Conservation (phyloP, 2,888 invertebrate genomes). For the Frankliniella intonsa region DNA sequence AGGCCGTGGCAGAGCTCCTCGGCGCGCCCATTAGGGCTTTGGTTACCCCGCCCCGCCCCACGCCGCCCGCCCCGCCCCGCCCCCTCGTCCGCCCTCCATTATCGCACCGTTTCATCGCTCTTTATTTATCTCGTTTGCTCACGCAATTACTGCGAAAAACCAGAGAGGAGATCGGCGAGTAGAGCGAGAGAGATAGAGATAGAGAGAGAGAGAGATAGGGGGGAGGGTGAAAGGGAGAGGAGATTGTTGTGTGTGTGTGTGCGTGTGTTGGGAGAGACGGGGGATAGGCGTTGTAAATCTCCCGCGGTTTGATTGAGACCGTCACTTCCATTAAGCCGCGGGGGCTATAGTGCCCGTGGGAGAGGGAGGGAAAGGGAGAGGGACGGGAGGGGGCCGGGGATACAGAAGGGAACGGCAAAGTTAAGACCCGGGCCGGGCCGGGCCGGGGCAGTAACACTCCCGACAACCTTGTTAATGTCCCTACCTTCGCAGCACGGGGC, state of each 20-base stretch:
- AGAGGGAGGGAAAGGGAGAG: background rate
- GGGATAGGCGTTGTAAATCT: background rate
- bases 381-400: background rate
- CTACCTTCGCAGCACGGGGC: background rate
- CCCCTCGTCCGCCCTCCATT: background rate
- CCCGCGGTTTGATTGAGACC: slow-evolving; percentile 24
- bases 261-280: background rate
- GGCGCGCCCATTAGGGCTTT: background rate
- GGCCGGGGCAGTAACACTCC: background rate
- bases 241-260: too few relatives aligned
- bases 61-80: background rate
- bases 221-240: background rate
- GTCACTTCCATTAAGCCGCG: slow-evolving; percentile 16
- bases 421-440: background rate
- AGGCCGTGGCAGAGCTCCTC: background rate
- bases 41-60: background rate
- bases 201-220: background rate
- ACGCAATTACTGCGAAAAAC: background rate
- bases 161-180: too few relatives aligned
- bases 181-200: too few relatives aligned
- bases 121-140: slow-evolving; percentile 19
- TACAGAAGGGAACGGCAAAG: background rate
- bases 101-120: background rate
- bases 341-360: slow-evolving; percentile 2
- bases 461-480: slow-evolving; percentile 10